A percentile compares a stretch with the other conserved stretches of the same genome.
These are phyloP conservation scores for Lysandra bellargus DNA, from an alignment of 2,888 invertebrate genomes.

Conservation along the genomic window DNA sequence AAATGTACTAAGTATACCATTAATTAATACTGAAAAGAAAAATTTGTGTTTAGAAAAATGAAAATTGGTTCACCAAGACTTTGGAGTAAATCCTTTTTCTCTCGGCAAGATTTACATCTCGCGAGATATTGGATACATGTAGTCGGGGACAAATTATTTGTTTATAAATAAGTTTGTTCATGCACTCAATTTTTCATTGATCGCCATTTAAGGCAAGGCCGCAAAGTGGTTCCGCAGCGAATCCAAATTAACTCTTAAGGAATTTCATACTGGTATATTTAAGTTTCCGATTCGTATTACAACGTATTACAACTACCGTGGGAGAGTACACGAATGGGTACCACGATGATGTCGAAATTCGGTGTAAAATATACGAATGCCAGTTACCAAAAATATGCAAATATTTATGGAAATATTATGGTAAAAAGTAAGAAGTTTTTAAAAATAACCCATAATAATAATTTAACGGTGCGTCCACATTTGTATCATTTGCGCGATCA, in stretches of 20 bases:
- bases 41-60: too few relatives aligned
- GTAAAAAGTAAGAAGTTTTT: neutral
- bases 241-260: conserved; percentile 9
- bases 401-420: neutral
- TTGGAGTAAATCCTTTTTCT: too few relatives aligned
- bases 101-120: too few relatives aligned
- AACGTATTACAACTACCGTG: conserved; percentile 4
- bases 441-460: neutral
- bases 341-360: neutral
- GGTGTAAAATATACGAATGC: neutral
- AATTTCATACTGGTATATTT: neutral
- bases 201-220: conserved; percentile 12
- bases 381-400: too few relatives aligned
- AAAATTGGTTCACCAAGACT: too few relatives aligned
- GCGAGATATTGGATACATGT: neutral
- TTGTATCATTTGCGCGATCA: too few relatives aligned
- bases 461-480: too few relatives aligned
- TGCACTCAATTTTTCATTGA: neutral
- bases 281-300: neutral
- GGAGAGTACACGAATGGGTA: conserved; percentile 1
- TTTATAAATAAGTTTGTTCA: neutral
- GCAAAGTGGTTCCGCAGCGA: neutral
- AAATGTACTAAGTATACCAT: too few relatives aligned
- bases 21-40: too few relatives aligned
- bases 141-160: neutral